Evolutionary conservation across 2,797 vertebrate species (phyloP).

Genomic region (Halcyon smyrnensis): DNA sequence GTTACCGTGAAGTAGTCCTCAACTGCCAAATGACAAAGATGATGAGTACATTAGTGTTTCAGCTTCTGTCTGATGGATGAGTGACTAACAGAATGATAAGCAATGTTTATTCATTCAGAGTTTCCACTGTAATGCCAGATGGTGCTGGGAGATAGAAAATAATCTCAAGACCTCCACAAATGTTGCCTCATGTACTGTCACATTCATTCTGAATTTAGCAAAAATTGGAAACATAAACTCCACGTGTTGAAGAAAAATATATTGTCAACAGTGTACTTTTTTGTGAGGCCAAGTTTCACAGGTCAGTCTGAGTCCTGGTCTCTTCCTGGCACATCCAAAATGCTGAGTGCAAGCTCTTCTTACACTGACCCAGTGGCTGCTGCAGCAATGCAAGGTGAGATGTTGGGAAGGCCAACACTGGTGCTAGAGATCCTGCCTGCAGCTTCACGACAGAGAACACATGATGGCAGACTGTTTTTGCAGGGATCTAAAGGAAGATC

Average conservation of each 20-base stretch:
- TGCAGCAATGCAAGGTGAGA: not conserved
- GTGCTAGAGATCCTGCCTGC: not conserved
- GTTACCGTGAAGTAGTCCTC: not conserved
- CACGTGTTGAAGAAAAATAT: not conserved
- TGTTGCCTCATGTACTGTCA: not conserved
- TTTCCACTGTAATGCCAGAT: slow-evolving; percentile 12
- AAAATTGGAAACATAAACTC: not conserved
- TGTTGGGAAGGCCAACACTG: rapidly evolving
- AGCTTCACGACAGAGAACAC: not conserved
- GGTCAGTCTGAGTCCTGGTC: not conserved
- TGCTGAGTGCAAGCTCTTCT: rapidly evolving
- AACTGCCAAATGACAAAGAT: not conserved
- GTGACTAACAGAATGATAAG: slow-evolving; percentile 30
- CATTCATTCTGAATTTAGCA: not conserved
- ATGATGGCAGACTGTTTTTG: rapidly evolving
- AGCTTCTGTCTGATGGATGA: not conserved
- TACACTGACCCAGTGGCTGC: not conserved
- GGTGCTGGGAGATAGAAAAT: slow-evolving; percentile 3
- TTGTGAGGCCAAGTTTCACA: not conserved
- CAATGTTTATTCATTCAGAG: not conserved
- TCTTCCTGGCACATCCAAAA: not conserved
- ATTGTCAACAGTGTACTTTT: not conserved
- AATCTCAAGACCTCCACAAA: not conserved
- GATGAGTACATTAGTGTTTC: not conserved
- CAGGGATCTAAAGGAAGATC: not conserved